These are phyloP conservation scores for Scatophagus argus DNA, from an alignment of 2,113 vertebrate species.

Conservation along the genomic window DNA sequence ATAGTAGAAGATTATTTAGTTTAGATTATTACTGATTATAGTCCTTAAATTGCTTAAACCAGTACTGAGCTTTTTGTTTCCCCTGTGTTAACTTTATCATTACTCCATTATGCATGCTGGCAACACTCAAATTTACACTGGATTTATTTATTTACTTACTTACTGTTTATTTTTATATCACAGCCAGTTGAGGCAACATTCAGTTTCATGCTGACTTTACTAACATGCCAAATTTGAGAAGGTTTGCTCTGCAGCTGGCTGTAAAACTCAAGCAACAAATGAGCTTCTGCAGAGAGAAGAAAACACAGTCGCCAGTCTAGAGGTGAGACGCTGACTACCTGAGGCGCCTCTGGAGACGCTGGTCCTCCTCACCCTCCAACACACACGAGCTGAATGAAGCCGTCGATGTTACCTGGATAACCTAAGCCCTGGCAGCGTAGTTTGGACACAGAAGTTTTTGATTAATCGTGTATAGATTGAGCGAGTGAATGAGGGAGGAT, in stretches of 20 bases:
- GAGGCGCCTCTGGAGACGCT: conserved; percentile 22
- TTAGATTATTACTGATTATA: too few species aligned
- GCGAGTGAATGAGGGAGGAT: neutral
- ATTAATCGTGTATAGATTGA: conserved; percentile 1
- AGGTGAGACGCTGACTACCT: neutral
- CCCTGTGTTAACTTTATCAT: neutral
- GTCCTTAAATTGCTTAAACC: neutral
- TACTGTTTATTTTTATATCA: neutral
- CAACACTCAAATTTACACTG: neutral
- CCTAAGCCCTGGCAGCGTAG: conserved; percentile 4
- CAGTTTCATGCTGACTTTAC: neutral
- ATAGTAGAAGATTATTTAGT: too few species aligned
- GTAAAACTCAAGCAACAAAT: neutral
- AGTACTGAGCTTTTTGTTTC: too few species aligned
- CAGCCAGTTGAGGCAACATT: neutral
- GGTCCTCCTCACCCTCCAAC: conserved; percentile 12
- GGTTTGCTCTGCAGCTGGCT: neutral
- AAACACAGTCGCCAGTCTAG: neutral
- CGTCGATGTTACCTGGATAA: conserved; percentile 27
- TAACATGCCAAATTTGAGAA: neutral
- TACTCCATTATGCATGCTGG: neutral
- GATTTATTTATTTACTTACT: too few species aligned
- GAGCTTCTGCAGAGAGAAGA: neutral
- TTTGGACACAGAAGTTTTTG: conserved; percentile 13
- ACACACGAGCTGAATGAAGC: conserved; percentile 18